Conservation (phyloP, 2,888 invertebrate species). For the Macrosiphum euphorbiae region DNA sequence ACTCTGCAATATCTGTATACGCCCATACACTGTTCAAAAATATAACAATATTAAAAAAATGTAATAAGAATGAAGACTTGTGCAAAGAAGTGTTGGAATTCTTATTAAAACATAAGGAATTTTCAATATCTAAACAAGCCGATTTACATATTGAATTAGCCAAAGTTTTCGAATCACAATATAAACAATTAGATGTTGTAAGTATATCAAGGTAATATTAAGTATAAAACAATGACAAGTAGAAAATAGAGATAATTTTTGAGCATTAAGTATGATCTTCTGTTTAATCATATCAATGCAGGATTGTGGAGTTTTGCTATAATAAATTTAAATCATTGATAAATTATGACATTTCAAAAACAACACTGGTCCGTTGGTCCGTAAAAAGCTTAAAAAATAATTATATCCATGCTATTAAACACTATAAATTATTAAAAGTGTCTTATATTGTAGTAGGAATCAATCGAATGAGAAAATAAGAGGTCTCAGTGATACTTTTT, state of each 20-base stretch:
- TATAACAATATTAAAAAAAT: slow-evolving; percentile 71
- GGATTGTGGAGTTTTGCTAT: background rate
- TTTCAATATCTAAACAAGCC: slow-evolving; percentile 72
- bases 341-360: background rate
- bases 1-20: slow-evolving; percentile 73
- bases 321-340: background rate
- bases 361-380: background rate
- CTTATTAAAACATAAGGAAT: slow-evolving; percentile 73
- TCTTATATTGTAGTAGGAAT: background rate
- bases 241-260: background rate
- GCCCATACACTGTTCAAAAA: slow-evolving; percentile 71
- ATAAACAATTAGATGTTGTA: slow-evolving; percentile 69
- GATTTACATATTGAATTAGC: slow-evolving; percentile 77
- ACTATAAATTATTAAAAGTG: background rate
- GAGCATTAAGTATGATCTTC: background rate
- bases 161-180: slow-evolving; percentile 75
- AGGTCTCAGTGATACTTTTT: background rate
- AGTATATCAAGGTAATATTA: slow-evolving; percentile 38
- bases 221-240: background rate
- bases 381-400: background rate
- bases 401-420: background rate
- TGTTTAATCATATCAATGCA: background rate
- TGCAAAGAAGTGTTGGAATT: slow-evolving; percentile 73
- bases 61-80: slow-evolving; percentile 68
- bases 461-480: background rate